Base-by-base conservation (phyloP, 2,797 vertebrate species). In the Lacerta bilineata region DNA sequence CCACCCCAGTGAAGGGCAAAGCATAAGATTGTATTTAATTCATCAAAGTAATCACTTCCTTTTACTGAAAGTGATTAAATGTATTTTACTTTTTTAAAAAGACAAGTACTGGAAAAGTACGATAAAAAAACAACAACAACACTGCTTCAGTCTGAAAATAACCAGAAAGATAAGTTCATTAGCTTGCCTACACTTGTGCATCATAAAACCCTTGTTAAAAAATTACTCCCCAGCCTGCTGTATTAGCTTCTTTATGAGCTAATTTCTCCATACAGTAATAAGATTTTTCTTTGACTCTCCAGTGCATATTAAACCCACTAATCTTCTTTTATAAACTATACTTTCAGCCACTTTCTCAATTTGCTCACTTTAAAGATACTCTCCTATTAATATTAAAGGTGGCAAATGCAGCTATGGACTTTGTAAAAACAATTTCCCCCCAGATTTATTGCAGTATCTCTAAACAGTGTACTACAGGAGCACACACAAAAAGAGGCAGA, bases 281-380 rank as follows among this genome's bases (percentile, higher is more conserved):
- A 98, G 98, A 98, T 98, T 98, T 98, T 98, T 98, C 97, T 98
- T 98, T 98, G 98, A 98, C 98, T 98, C 98, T 99, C 98, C 97
- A 98, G 98, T 99, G 98, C 98, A 98, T 98, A 99, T 99, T 99
- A 99, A 99, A 98, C 98, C 98, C 98, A 98, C 98, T 99, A 98
- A 98, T 99, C 98, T 98, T 99, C 97, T 98, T 98, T 97, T 99
- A 98, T 98, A 98, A 98, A 98, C 97, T 98, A 97, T 97, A 96
- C 96, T 97, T 97, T 97, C 97, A 97, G 96, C 96, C 97, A 96
- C 97, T 98, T 97, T 96, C 97, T 97, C 96, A 94, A 97, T 97
- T 97, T 97, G 96, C 97, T 97, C 97, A 97, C 97, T 97, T 97
- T 97, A 97, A 97, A 96, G 96, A 97, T 96, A 95, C 96, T 96